Percentiles rank a stretch among this genome's conserved stretches.
Conservation (phyloP, 2,113 vertebrate species). For the Upupa epops region DNA sequence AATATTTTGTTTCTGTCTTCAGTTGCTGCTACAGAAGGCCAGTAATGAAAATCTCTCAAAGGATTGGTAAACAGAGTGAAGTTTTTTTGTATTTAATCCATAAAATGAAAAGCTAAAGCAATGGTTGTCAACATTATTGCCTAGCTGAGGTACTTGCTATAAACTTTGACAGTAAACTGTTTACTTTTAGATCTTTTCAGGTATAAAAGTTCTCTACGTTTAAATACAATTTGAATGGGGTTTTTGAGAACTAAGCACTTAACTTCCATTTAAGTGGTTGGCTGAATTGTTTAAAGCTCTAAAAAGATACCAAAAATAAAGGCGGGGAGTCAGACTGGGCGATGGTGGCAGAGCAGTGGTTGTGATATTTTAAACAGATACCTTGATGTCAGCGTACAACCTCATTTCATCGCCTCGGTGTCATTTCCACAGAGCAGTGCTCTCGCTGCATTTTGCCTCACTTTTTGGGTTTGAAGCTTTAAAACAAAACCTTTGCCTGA, state of each 20-base stretch:
- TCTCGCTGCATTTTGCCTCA: neutral
- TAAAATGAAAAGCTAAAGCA: constrained; percentile 27
- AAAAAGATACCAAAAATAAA: neutral
- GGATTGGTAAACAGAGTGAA: constrained; percentile 13
- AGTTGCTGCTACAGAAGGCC: constrained; percentile 57
- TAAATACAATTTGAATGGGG: constrained; percentile 6
- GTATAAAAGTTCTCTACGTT: neutral
- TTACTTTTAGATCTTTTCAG: constrained; percentile 38
- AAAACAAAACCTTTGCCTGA: neutral
- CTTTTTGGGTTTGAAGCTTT: neutral
- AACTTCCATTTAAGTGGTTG: neutral
- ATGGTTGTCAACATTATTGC: constrained; percentile 22
- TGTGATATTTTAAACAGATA: neutral
- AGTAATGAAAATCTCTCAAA: constrained; percentile 69
- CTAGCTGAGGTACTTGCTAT: constrained; percentile 15
- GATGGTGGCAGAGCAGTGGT: neutral
- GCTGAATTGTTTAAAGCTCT: constrained; percentile 3
- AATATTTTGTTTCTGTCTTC: constrained; percentile 78
- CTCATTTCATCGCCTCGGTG: neutral
- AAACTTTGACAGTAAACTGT: constrained; percentile 7
- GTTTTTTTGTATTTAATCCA: constrained; percentile 6
- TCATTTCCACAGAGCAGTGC: neutral
- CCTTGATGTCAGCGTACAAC: neutral
- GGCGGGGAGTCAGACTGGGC: neutral
- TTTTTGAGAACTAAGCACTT: neutral